These are phyloP conservation scores for Antheraea yamamai DNA, from an alignment of 2,888 invertebrate species.

Conservation along the genomic window DNA sequence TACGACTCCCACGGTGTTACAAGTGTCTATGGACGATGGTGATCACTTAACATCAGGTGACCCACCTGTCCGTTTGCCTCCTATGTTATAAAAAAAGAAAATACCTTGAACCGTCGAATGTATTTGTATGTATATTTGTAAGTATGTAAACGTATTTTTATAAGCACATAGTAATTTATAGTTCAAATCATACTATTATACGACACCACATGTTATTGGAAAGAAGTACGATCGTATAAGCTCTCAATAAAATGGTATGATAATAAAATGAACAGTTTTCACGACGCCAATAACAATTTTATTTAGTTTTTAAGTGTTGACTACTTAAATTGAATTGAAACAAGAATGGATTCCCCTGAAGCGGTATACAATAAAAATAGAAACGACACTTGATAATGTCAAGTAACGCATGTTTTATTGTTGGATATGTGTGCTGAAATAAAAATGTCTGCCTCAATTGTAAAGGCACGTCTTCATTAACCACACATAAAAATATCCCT, in stretches of 20 bases:
- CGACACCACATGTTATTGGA: neutral
- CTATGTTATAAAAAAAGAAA: no score
- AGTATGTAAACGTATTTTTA: no score
- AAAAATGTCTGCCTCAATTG: conserved; percentile 34
- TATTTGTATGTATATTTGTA: no score
- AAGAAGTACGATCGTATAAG: neutral
- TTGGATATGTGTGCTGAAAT: conserved; percentile 33
- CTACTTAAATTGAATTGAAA: conserved; percentile 42
- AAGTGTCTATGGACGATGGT: no score
- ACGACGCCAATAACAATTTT: conserved; percentile 17
- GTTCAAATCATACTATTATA: neutral
- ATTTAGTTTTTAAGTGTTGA: conserved; percentile 40
- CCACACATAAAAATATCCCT: neutral
- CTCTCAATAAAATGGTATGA: neutral
- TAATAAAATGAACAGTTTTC: conserved; percentile 8
- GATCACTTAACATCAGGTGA: no score
- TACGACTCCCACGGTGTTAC: no score
- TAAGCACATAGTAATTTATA: no score
- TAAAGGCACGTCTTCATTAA: neutral
- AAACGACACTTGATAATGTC: conserved; percentile 35
- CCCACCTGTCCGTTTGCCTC: no score
- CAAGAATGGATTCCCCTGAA: conserved; percentile 38
- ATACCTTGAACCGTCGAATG: no score
- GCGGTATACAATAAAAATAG: conserved; percentile 36
- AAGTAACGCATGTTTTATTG: conserved; percentile 35